Percentiles rank a stretch among this genome's conserved stretches.
These are phyloP conservation scores for Penaeus vannamei DNA, from an alignment of 1,140 invertebrate genomes.

Conservation along the genomic window DNA sequence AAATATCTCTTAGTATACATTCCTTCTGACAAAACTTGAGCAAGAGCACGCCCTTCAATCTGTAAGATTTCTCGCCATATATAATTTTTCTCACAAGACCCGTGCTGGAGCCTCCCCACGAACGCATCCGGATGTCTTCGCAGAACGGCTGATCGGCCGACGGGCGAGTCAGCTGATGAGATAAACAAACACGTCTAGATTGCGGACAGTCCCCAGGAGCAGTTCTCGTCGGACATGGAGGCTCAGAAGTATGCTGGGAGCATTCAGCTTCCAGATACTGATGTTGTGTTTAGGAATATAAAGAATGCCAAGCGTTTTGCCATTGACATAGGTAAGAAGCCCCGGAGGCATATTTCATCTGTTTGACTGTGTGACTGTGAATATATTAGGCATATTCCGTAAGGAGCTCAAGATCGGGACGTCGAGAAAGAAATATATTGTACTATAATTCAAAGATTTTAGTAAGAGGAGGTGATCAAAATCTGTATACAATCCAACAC, in stretches of 20 bases:
- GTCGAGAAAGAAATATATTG: not conserved
- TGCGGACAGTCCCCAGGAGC: not conserved
- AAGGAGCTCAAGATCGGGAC: not conserved
- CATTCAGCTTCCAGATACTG: constrained; percentile 72
- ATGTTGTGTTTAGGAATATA: constrained; percentile 79
- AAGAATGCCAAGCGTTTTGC: constrained; percentile 82
- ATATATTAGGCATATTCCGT: too few relatives aligned
- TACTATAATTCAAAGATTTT: not conserved
- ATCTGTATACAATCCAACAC: not conserved
- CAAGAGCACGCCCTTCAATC: too few relatives aligned
- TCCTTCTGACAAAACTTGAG: too few relatives aligned
- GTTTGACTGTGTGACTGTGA: not conserved
- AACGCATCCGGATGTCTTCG: too few relatives aligned
- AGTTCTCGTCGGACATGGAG: constrained; percentile 22
- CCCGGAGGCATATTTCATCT: not conserved
- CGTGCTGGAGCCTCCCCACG: too few relatives aligned
- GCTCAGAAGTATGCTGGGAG: constrained; percentile 68
- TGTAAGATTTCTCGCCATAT: too few relatives aligned
- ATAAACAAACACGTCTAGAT: too few relatives aligned
- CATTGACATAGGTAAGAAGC: constrained; percentile 79
- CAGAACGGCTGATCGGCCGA: too few relatives aligned
- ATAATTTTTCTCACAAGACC: too few relatives aligned
- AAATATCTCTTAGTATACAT: too few relatives aligned
- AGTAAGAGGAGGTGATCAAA: not conserved
- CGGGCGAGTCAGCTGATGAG: too few relatives aligned